phyloP scores from a whole-genome alignment of 2,888 invertebrate genomes.

The Drosophila antonietae region DNA sequence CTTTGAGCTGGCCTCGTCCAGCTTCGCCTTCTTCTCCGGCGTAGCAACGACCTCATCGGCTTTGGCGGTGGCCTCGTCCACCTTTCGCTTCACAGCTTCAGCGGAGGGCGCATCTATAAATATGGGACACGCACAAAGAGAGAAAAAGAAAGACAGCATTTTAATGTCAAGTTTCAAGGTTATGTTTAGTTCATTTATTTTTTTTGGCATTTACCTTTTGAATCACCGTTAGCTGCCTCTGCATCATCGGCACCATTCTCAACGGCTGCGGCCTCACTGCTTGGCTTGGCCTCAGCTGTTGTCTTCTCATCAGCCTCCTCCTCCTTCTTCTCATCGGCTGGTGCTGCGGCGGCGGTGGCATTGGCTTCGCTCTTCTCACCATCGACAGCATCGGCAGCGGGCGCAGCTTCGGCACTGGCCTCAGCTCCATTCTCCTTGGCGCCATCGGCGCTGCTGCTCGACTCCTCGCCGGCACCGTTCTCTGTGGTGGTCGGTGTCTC shows the following conservation, averaged over 20 bases:
- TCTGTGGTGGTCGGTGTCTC: slow-evolving; percentile 79
- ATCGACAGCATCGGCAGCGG: slow-evolving; percentile 52
- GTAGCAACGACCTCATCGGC: slow-evolving; percentile 83
- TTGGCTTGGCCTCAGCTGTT: slow-evolving; percentile 69
- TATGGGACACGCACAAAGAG: neutral
- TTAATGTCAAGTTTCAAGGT: slow-evolving; percentile 21
- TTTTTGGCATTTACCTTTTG: slow-evolving; percentile 77
- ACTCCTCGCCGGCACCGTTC: slow-evolving; percentile 78
- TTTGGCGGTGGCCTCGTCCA: slow-evolving; percentile 78
- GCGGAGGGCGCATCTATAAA: slow-evolving; percentile 82
- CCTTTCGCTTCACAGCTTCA: slow-evolving; percentile 85
- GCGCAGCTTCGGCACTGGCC: slow-evolving; percentile 58
- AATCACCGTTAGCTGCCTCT: slow-evolving; percentile 82
- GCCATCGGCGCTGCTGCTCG: slow-evolving; percentile 62
- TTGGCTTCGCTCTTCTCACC: slow-evolving; percentile 52
- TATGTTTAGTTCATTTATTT: neutral
- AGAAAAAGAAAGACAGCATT: neutral
- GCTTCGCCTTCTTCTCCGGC: slow-evolving; percentile 85
- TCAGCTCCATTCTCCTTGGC: slow-evolving; percentile 80
- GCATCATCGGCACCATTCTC: slow-evolving; percentile 79
- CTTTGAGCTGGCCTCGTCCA: slow-evolving; percentile 83
- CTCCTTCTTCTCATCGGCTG: slow-evolving; percentile 56
- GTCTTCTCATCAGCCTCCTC: slow-evolving; percentile 59
- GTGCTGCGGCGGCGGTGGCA: slow-evolving; percentile 39
- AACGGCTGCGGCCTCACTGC: slow-evolving; percentile 69